Base-by-base conservation (phyloP, 2,797 vertebrate species). In the Sebastiscus albofasciatus region DNA sequence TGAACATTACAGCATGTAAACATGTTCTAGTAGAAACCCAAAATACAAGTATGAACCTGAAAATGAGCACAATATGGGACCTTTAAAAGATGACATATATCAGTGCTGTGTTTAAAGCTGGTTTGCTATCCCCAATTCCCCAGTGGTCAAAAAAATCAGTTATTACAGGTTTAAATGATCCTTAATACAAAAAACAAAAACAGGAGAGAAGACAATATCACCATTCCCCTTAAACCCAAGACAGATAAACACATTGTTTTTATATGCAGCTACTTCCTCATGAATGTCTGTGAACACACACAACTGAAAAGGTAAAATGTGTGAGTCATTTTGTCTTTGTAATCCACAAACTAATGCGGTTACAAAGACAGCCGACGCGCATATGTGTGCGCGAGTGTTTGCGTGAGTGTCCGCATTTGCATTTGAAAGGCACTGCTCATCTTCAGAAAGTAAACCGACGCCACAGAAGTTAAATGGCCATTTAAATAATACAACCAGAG, bases 391-490 rank as follows among this genome's bases (percentile, higher is more conserved):
- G 6, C 24, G 4, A 65, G 60, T 71, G 42, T 58, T 16, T 34
- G 54, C 22, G 8, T 29, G 4, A 29, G 29, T 46, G 60, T 58
- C n/a, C 16, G 18, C 20, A 88, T 92, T 92, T 80, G 81, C 86
- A 89, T 86, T 81, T 84, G 52, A 88, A 90, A 89, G 68, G 65
- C 16, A 12, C 31, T 18, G 69, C 74, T 90, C 84, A 88, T 89
- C 89, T 82, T 34, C 64, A 67, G 64, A 52, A 62, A 80, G 78
- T 80, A 82, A 84, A 89, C 26, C 4, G 26, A 77, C n/a, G 22
- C 64, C 29, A 24, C 77, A 71, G 68, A 84, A 87, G 77, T 82
- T 68, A 72, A 75, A 85, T 46, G 75, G 22, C 74, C 59, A 49
- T 89, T 87, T 82, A 82, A 87, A 90, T 80, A 79, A 85, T 60